Conservation (phyloP, 2,113 vertebrate genomes). For the Oncorhynchus mykiss region DNA sequence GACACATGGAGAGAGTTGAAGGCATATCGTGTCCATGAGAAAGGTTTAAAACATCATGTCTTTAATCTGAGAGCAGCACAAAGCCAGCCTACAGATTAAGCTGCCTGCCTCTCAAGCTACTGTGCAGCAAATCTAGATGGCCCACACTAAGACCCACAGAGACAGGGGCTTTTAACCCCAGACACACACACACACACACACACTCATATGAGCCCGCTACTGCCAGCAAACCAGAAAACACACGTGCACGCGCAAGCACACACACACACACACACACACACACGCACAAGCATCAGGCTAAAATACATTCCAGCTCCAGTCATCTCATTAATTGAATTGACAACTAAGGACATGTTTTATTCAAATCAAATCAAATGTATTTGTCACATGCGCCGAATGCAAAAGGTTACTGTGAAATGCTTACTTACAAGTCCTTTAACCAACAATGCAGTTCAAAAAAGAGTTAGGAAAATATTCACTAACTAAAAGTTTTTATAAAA, state of each 20-base stretch:
- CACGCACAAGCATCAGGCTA: conserved; percentile 23
- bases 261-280: conserved; percentile 18
- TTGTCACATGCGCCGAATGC: no score
- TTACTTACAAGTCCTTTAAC: no score
- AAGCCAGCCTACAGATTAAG: conserved; percentile 71
- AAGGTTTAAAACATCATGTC: conserved; percentile 72
- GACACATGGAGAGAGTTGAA: conserved; percentile 42
- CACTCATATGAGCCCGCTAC: conserved; percentile 5
- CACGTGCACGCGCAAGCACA: background rate
- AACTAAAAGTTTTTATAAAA: no score
- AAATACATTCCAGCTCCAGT: conserved; percentile 55
- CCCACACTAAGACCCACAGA: conserved; percentile 65
- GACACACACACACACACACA: conserved; percentile 60
- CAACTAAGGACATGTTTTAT: background rate
- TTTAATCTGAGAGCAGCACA: conserved; percentile 69
- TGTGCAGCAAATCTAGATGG: conserved; percentile 68
- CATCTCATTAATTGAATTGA: conserved; percentile 43
- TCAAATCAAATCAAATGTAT: no score
- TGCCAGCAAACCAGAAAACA: conserved; percentile 45
- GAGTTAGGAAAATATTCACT: no score
- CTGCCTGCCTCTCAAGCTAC: conserved; percentile 61
- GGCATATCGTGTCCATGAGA: conserved; percentile 69
- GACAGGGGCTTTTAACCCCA: conserved; percentile 63
- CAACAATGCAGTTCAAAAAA: no score
- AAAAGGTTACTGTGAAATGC: no score